Evolutionary conservation across 2,797 vertebrate species (phyloP).

Genomic region (Morus bassanus): DNA sequence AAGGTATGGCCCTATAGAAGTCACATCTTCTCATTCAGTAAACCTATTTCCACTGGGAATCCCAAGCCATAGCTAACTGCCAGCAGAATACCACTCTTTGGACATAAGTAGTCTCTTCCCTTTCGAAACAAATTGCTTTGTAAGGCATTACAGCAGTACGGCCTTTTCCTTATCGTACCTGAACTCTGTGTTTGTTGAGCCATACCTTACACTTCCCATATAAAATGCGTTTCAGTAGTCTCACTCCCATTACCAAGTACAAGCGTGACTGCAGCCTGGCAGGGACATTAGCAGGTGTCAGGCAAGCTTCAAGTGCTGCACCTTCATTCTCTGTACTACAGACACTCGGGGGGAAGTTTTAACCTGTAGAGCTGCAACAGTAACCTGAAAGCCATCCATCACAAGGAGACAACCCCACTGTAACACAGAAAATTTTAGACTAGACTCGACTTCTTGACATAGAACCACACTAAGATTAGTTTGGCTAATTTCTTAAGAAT

Average conservation of each 20-base stretch:
- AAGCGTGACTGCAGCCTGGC: background rate
- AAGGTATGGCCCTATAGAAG: background rate
- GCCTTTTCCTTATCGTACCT: background rate
- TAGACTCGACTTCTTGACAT: background rate
- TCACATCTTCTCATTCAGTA: background rate
- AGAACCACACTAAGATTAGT: background rate
- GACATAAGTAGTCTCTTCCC: too few species aligned
- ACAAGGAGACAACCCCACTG: background rate
- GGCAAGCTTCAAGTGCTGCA: background rate
- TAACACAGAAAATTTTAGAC: background rate
- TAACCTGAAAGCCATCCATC: background rate
- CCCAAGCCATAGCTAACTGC: too few species aligned
- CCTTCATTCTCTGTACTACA: background rate
- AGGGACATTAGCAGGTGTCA: background rate
- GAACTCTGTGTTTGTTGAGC: background rate
- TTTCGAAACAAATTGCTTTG: background rate
- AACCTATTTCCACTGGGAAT: background rate
- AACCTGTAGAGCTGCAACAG: background rate
- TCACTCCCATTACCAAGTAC: background rate
- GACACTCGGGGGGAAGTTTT: background rate
- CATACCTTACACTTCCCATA: background rate
- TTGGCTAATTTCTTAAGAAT: background rate
- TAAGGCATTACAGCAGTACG: background rate
- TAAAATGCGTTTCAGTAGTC: background rate
- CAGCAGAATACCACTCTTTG: background rate